Evolutionary conservation across 2,888 invertebrate species (phyloP).

Genomic region (Carterocephalus palaemon): DNA sequence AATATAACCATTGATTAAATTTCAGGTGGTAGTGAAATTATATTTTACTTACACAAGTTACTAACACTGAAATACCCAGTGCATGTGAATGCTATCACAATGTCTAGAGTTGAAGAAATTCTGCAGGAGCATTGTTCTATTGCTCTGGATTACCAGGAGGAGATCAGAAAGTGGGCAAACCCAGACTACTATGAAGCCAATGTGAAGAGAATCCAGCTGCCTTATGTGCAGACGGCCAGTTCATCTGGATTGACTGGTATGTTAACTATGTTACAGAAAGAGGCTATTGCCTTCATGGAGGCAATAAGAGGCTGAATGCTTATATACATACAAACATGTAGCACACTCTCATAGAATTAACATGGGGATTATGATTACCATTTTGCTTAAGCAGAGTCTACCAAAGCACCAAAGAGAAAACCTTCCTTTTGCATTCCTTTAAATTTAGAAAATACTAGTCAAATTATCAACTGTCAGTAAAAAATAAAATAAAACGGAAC

Average conservation of each 20-base stretch:
- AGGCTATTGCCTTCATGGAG: too few species aligned
- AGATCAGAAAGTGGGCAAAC: constrained; percentile 89
- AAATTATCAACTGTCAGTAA: too few species aligned
- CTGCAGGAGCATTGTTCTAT: constrained; percentile 89
- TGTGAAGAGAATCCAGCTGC: constrained; percentile 91
- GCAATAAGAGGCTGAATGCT: too few species aligned
- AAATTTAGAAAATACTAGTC: too few species aligned
- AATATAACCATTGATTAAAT: constrained; percentile 10
- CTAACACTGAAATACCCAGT: constrained; percentile 96
- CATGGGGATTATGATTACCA: too few species aligned
- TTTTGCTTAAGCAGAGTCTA: too few species aligned
- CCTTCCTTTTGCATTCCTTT: too few species aligned
- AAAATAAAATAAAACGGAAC: too few species aligned
- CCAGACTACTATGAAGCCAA: constrained; percentile 89
- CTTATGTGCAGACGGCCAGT: constrained; percentile 83
- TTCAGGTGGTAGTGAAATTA: constrained; percentile 88
- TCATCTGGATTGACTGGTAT: constrained; percentile 81
- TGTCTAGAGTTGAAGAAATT: constrained; percentile 92
- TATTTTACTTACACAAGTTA: constrained; percentile 89
- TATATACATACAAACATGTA: too few species aligned
- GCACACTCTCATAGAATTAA: too few species aligned
- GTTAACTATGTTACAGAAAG: neutral
- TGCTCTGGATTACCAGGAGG: constrained; percentile 87
- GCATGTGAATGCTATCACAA: constrained; percentile 91
- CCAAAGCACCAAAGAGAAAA: too few species aligned